These are phyloP conservation scores for Brachyalestes nurse DNA, from an alignment of 2,797 vertebrate species.

Conservation along the genomic window DNA sequence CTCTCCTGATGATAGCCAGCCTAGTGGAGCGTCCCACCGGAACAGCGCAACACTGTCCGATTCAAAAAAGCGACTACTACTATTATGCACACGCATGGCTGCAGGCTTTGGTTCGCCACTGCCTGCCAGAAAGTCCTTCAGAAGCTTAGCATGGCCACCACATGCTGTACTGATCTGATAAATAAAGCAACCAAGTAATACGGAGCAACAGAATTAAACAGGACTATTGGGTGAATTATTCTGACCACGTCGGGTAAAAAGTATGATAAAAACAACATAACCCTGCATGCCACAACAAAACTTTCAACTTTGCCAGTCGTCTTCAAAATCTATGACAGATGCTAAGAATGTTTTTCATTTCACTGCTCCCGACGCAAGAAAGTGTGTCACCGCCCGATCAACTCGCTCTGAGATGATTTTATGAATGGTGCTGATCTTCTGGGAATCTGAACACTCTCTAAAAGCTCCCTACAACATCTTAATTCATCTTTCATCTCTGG, in stretches of 20 bases:
- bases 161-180: not conserved
- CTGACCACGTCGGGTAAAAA: not conserved
- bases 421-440: slow-evolving; percentile 21
- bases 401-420: slow-evolving; percentile 10
- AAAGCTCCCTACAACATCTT: not conserved
- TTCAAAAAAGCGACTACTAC: slow-evolving; percentile 19
- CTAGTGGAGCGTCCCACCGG: slow-evolving; percentile 40
- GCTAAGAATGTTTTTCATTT: not conserved
- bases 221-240: too few relatives aligned
- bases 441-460: not conserved
- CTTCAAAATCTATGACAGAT: too few relatives aligned
- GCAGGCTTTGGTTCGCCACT: not conserved
- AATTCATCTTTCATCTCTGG: not conserved
- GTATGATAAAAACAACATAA: not conserved
- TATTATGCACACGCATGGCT: not conserved
- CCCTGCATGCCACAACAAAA: not conserved
- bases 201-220: too few relatives aligned
- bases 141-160: not conserved
- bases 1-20: slow-evolving; percentile 4
- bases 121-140: not conserved
- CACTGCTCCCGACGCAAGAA: slow-evolving; percentile 2
- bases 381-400: slow-evolving; percentile 2
- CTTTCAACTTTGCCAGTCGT: not conserved
- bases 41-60: slow-evolving; percentile 34
- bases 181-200: not conserved